Percentiles rank a stretch among this genome's conserved stretches.
phyloP scores from a whole-genome alignment of 2,797 vertebrate species.

The Mionectes olivaceus region DNA sequence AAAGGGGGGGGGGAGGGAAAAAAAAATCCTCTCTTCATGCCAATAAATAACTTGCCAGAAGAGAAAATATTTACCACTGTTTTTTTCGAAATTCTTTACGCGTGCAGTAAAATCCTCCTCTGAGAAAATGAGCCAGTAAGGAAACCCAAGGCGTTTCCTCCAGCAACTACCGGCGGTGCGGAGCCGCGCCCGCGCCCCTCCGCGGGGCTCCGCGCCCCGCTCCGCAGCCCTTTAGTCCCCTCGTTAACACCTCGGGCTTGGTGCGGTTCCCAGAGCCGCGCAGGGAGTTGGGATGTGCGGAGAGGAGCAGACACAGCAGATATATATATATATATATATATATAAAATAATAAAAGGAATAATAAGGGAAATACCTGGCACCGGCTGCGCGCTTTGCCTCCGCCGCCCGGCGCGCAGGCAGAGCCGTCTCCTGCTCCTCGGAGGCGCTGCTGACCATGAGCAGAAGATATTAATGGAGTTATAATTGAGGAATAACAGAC shows the following conservation, averaged over 20 bases:
- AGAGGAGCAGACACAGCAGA: background rate
- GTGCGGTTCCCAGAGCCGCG: background rate
- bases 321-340: no score
- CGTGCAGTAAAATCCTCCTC: slow-evolving; percentile 64
- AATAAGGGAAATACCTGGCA: slow-evolving; percentile 6
- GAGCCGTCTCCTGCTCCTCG: background rate
- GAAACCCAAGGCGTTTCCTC: slow-evolving; percentile 31
- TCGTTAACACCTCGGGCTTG: slow-evolving; percentile 18
- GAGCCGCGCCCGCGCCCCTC: background rate
- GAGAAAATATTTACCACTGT: slow-evolving; percentile 75
- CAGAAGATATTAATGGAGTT: slow-evolving; percentile 43
- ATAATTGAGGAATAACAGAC: slow-evolving; percentile 54
- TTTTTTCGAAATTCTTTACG: slow-evolving; percentile 69
- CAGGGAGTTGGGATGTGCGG: background rate
- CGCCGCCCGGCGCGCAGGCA: background rate
- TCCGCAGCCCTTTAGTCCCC: background rate
- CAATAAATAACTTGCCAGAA: slow-evolving; percentile 68
- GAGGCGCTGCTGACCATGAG: background rate
- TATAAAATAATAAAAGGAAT: background rate
- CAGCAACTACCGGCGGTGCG: background rate
- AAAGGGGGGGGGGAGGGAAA: background rate
- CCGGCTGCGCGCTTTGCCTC: slow-evolving; percentile 13
- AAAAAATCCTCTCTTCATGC: slow-evolving; percentile 39
- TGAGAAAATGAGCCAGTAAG: slow-evolving; percentile 68
- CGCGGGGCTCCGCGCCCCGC: background rate